Evolutionary conservation across 2,888 invertebrate species (phyloP).

Genomic region (Thymelicus acteon): DNA sequence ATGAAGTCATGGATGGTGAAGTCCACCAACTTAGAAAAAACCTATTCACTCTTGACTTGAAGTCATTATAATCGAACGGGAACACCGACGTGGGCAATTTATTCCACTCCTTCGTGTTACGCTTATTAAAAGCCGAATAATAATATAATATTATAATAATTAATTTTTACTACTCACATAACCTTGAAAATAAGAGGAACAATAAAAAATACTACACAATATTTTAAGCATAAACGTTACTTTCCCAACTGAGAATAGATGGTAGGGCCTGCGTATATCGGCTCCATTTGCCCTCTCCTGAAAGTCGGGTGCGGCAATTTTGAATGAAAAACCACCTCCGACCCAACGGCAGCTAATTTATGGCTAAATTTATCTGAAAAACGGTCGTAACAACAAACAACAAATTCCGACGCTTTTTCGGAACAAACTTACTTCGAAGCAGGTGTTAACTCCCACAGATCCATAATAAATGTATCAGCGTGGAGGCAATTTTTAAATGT

Average conservation of each 20-base stretch:
- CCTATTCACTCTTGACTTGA: too few relatives aligned
- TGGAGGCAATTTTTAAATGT: slow-evolving; percentile 27
- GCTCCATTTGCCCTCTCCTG: slow-evolving; percentile 48
- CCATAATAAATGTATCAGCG: slow-evolving; percentile 36
- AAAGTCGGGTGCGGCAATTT: slow-evolving; percentile 53
- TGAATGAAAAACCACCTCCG: slow-evolving; percentile 58
- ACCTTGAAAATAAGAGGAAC: too few relatives aligned
- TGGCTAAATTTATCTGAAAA: slow-evolving; percentile 63
- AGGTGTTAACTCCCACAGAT: slow-evolving; percentile 36
- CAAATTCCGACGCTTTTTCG: slow-evolving; percentile 36
- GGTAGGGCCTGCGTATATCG: slow-evolving; percentile 40
- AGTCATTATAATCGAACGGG: too few relatives aligned
- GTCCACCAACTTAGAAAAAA: too few relatives aligned
- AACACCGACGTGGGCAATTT: too few relatives aligned
- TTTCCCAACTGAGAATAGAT: slow-evolving; percentile 40
- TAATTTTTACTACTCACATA: too few relatives aligned
- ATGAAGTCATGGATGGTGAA: too few relatives aligned
- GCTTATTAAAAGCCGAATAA: too few relatives aligned
- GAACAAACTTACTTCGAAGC: slow-evolving; percentile 33
- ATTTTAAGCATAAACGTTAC: background rate
- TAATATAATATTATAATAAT: too few relatives aligned
- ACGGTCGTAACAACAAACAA: slow-evolving; percentile 35
- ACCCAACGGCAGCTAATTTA: slow-evolving; percentile 62
- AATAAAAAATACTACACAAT: too few relatives aligned
- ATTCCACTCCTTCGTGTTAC: too few relatives aligned